phyloP scores from a whole-genome alignment of 2,797 vertebrate genomes.

The Geotrypetes seraphini region DNA sequence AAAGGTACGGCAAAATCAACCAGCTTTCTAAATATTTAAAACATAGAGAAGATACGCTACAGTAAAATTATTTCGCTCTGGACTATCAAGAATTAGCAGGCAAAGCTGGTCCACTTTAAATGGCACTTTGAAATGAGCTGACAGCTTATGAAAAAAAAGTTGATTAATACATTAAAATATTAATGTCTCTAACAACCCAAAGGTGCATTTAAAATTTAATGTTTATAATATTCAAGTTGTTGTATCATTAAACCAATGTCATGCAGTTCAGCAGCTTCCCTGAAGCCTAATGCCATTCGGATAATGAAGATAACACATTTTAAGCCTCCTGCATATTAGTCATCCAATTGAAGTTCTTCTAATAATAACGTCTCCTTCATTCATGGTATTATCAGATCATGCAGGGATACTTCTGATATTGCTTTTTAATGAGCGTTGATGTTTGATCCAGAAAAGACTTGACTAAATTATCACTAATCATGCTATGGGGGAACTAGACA shows the following conservation, averaged over 20 bases:
- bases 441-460: conserved; percentile 11
- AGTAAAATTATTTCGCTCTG: no score
- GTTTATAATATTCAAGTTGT: not conserved
- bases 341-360: conserved; percentile 13
- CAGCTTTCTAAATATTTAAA: no score
- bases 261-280: conserved; percentile 3
- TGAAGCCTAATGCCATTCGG: conserved; percentile 14
- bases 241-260: conserved; percentile 7
- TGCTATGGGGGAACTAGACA: conserved; percentile 2
- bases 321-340: not conserved
- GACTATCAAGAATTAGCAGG: no score
- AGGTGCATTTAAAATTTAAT: conserved; percentile 4
- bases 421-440: conserved; percentile 15
- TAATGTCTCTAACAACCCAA: conserved; percentile 8
- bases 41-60: no score
- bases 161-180: conserved; percentile 13
- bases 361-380: conserved; percentile 8
- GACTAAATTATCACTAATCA: conserved; percentile 7
- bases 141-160: no score
- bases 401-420: conserved; percentile 17
- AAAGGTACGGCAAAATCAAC: no score
- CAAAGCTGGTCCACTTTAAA: no score
- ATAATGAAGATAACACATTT: conserved; percentile 10
- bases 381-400: no score
- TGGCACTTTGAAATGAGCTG: no score